Conservation (phyloP, 2,888 invertebrate species). For the Tuberolachnus salignus region DNA sequence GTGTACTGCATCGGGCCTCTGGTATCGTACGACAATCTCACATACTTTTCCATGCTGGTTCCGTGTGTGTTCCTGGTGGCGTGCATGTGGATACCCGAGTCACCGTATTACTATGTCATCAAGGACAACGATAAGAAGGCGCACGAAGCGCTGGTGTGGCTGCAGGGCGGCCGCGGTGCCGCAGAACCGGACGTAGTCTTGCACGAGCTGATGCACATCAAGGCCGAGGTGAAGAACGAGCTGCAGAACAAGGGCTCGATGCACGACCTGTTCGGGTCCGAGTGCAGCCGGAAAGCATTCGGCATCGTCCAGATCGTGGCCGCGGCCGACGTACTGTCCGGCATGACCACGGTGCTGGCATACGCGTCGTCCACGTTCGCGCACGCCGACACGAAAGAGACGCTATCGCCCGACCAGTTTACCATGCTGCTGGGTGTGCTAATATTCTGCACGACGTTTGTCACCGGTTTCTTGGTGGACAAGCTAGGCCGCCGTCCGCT, state of each 20-base stretch:
- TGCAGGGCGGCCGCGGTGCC: conserved; percentile 54
- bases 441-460: conserved; percentile 48
- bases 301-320: conserved; percentile 51
- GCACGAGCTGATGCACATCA: conserved; percentile 49
- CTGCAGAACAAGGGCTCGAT: conserved; percentile 8
- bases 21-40: conserved; percentile 57
- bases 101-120: conserved; percentile 69
- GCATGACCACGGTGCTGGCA: conserved; percentile 57
- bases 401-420: conserved; percentile 49
- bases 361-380: conserved; percentile 58
- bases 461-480: conserved; percentile 58
- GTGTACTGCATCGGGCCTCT: conserved; percentile 58
- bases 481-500: conserved; percentile 61
- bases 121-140: conserved; percentile 64
- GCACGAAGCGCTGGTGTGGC: conserved; percentile 57
- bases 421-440: conserved; percentile 44
- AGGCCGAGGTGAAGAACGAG: conserved; percentile 46
- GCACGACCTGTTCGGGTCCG: conserved; percentile 45
- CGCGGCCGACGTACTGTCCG: conserved; percentile 49
- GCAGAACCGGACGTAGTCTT: conserved; percentile 39
- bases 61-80: conserved; percentile 65
- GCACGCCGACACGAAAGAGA: conserved; percentile 25
- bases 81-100: conserved; percentile 70
- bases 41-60: conserved; percentile 62
- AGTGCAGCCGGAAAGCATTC: conserved; percentile 46